Percentiles rank a stretch among this genome's conserved stretches.
These are phyloP conservation scores for Perdita meconis DNA, from an alignment of 2,888 invertebrate genomes.

Conservation along the genomic window DNA sequence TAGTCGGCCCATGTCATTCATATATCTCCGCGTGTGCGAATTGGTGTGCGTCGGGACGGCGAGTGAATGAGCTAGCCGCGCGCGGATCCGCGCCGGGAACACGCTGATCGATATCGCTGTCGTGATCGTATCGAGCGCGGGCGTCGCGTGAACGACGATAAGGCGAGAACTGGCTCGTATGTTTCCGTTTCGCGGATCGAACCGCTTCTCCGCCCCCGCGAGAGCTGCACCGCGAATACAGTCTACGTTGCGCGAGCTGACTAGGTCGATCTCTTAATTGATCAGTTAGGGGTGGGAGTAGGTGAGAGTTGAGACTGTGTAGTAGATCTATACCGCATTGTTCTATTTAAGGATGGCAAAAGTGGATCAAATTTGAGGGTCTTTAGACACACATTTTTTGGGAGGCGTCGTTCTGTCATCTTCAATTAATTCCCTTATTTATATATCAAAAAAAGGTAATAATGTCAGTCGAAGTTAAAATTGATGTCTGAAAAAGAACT, in stretches of 20 bases:
- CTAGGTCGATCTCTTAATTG: conserved; percentile 64
- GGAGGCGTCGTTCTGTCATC: too few relatives aligned
- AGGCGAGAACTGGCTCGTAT: conserved; percentile 69
- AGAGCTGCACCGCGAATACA: conserved; percentile 3
- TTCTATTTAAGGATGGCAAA: too few relatives aligned
- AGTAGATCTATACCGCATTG: neutral
- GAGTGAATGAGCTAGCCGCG: conserved; percentile 38
- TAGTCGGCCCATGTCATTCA: conserved; percentile 49
- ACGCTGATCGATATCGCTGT: conserved; percentile 63
- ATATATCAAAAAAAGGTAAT: too few relatives aligned
- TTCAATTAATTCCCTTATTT: too few relatives aligned
- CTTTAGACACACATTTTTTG: too few relatives aligned
- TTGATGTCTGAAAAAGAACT: too few relatives aligned
- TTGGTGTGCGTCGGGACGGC: conserved; percentile 44
- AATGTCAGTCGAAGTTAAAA: too few relatives aligned
- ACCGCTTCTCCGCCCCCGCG: conserved; percentile 47
- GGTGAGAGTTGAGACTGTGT: neutral
- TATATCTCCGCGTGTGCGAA: conserved; percentile 57
- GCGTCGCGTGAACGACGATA: conserved; percentile 67
- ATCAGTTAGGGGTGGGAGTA: conserved; percentile 21
- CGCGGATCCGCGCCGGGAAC: conserved; percentile 40
- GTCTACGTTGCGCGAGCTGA: conserved; percentile 1
- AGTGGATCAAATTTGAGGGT: too few relatives aligned
- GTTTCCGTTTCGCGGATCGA: conserved; percentile 62
- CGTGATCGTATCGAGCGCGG: conserved; percentile 72